Conservation (phyloP, 2,113 vertebrate genomes). For the Cyanoliseus patagonus region DNA sequence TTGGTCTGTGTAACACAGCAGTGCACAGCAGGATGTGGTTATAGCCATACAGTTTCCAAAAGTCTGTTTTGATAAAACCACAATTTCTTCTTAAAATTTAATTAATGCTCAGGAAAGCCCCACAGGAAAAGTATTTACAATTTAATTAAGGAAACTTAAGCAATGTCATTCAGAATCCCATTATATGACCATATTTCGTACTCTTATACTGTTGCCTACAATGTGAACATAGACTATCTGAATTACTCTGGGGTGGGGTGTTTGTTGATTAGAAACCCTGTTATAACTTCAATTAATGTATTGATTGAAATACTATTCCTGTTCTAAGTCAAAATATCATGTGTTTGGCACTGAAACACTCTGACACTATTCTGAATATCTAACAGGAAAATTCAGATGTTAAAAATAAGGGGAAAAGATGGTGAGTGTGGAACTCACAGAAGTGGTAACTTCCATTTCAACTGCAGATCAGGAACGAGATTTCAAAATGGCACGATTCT, state of each 20-base stretch:
- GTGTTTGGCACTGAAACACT: neutral
- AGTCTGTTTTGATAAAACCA: neutral
- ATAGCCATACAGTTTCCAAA: neutral
- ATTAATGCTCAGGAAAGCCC: neutral
- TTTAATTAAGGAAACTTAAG: neutral
- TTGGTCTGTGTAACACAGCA: neutral
- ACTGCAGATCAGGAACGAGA: neutral
- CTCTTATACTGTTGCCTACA: neutral
- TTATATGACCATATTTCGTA: neutral
- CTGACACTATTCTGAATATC: neutral
- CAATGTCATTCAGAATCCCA: neutral
- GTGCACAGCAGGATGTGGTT: neutral
- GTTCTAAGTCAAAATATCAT: neutral
- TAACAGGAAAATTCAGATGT: neutral
- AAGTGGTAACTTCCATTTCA: neutral
- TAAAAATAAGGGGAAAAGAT: neutral
- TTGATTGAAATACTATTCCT: neutral
- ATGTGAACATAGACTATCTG: neutral
- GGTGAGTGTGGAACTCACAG: neutral
- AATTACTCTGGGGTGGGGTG: neutral
- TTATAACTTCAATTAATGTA: neutral
- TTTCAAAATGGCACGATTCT: neutral
- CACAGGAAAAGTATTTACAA: neutral
- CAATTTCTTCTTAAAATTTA: conserved; percentile 18
- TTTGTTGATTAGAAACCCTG: neutral